A percentile compares a stretch with the other conserved stretches of the same genome.
Conservation (phyloP, 2,113 vertebrate species). For the Ondatra zibethicus region DNA sequence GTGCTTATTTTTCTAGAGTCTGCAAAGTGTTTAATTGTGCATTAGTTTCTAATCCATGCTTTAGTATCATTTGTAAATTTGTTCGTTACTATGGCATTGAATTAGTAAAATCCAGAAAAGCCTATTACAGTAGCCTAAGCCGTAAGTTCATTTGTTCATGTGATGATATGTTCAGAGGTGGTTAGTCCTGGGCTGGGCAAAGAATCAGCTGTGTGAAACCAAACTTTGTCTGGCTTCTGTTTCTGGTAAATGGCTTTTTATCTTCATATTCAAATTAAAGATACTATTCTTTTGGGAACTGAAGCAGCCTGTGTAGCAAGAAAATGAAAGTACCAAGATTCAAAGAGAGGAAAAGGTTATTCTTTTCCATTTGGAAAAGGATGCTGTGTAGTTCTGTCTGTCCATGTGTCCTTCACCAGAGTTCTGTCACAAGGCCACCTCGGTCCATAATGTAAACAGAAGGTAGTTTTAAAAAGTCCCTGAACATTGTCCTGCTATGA, state of each 20-base stretch:
- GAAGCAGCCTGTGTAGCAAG: not conserved
- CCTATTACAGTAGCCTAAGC: not conserved
- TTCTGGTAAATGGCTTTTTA: not conserved
- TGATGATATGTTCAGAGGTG: not conserved
- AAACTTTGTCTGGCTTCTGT: not conserved
- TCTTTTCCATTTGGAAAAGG: not conserved
- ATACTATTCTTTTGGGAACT: not conserved
- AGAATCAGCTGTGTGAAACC: not conserved
- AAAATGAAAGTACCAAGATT: not conserved
- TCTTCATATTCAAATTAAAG: not conserved
- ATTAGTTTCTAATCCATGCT: not conserved
- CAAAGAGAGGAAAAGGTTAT: not conserved
- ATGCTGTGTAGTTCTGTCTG: not conserved
- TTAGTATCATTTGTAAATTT: not conserved
- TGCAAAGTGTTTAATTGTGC: not conserved
- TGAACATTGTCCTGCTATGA: not conserved
- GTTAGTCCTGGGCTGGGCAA: too few species aligned
- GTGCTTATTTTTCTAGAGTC: not conserved
- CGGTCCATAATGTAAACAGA: not conserved
- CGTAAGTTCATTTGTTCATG: not conserved
- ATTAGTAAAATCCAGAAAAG: not conserved
- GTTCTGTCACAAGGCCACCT: not conserved
- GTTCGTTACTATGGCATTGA: not conserved
- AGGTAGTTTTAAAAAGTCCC: not conserved
- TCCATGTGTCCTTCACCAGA: not conserved